Evolutionary conservation across 2,888 invertebrate genomes (phyloP).

Genomic region (Drosophila pseudotakahashii): DNA sequence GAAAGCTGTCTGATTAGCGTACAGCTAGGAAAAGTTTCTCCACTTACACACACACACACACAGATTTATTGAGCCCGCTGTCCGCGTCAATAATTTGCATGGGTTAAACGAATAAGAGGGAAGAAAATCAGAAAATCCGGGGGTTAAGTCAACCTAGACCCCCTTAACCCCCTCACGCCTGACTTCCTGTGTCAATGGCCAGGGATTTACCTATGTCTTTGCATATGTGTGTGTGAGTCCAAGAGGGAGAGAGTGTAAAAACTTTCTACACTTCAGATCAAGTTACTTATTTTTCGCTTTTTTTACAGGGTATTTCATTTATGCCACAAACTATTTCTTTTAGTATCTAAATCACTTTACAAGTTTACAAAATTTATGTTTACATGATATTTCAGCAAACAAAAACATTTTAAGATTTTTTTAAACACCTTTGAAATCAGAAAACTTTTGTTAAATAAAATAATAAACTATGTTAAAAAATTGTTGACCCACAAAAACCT

Average conservation of each 20-base stretch:
- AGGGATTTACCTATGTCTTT: conserved; percentile 48
- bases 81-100: conserved; percentile 77
- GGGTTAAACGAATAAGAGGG: conserved; percentile 42
- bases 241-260: conserved; percentile 57
- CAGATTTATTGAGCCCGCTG: conserved; percentile 71
- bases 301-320: conserved; percentile 5
- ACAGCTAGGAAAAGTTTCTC: conserved; percentile 66
- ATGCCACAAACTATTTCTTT: not conserved
- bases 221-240: not conserved
- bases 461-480: too few species aligned
- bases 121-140: conserved; percentile 2
- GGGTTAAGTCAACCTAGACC: conserved; percentile 34
- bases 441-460: too few species aligned
- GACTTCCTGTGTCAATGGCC: conserved; percentile 69
- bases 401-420: too few species aligned
- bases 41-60: conserved; percentile 31
- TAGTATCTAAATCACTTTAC: too few species aligned
- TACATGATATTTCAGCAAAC: too few species aligned
- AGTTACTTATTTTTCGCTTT: conserved; percentile 55
- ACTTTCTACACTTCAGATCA: conserved; percentile 70
- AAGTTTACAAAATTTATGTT: too few species aligned
- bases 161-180: not conserved
- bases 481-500: too few species aligned
- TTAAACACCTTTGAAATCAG: too few species aligned
- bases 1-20: conserved; percentile 78